Evolutionary conservation across 2,113 vertebrate genomes (phyloP).

Genomic region (Hassar affinis): DNA sequence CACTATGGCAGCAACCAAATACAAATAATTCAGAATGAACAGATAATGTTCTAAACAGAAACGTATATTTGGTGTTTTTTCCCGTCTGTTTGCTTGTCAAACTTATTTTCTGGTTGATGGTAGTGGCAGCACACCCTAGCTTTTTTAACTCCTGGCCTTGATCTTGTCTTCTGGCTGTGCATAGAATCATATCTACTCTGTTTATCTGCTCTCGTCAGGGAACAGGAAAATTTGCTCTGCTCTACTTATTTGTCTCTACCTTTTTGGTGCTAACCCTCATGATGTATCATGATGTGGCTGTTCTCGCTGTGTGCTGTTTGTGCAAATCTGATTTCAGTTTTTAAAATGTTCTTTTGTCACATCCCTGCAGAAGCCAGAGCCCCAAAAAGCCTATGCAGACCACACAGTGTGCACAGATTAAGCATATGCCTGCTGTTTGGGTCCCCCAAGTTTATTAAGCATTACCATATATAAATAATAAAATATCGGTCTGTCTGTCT

Average conservation of each 20-base stretch:
- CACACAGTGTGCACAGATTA: background rate
- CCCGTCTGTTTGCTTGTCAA: background rate
- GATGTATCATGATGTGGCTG: background rate
- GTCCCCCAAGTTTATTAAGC: background rate
- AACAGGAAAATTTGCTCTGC: background rate
- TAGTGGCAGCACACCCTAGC: background rate
- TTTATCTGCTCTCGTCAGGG: background rate
- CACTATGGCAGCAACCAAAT: background rate
- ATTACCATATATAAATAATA: background rate
- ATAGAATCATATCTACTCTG: no score
- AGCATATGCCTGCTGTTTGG: background rate
- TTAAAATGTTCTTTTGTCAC: background rate
- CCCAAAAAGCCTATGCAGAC: background rate
- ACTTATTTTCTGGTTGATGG: conserved; percentile 1
- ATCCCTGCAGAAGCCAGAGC: background rate
- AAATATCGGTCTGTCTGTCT: background rate
- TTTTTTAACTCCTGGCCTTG: background rate
- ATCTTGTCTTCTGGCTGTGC: background rate
- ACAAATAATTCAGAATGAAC: background rate
- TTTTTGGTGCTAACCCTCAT: background rate
- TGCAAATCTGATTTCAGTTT: background rate
- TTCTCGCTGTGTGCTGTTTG: background rate
- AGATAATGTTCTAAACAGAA: background rate
- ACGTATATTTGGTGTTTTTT: background rate
- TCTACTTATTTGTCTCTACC: background rate